Conservation (phyloP, 2,888 invertebrate species). For the Axea sp. region DNA sequence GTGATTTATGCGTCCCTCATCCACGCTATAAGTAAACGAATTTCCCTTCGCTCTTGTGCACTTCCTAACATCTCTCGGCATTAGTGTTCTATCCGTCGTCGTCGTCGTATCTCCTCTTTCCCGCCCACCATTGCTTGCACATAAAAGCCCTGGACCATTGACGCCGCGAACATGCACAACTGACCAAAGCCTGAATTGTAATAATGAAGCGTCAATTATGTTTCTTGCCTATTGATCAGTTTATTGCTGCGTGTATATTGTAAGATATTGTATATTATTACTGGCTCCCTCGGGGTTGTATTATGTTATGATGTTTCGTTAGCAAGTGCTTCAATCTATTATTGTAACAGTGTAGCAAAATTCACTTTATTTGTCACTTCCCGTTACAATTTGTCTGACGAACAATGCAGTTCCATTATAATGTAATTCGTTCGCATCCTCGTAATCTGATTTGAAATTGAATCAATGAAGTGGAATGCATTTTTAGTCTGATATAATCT, state of each 20-base stretch:
- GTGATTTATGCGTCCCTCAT: slow-evolving; percentile 71
- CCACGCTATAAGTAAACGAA: slow-evolving; percentile 67
- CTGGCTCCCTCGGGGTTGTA: slow-evolving; percentile 40
- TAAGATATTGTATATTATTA: slow-evolving; percentile 48
- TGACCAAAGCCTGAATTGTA: slow-evolving; percentile 53
- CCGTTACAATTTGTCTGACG: slow-evolving; percentile 44
- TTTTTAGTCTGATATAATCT: slow-evolving; percentile 19
- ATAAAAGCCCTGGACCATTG: slow-evolving; percentile 31
- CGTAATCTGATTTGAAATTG: slow-evolving; percentile 30
- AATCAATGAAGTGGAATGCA: slow-evolving; percentile 22
- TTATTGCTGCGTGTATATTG: slow-evolving; percentile 43
- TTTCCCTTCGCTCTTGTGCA: slow-evolving; percentile 66
- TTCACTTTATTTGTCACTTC: slow-evolving; percentile 55
- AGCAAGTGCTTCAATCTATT: slow-evolving; percentile 46
- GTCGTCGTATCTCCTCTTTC: slow-evolving; percentile 26
- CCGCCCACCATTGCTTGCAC: slow-evolving; percentile 5
- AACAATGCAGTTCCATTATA: slow-evolving; percentile 36
- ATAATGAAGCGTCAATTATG: slow-evolving; percentile 61
- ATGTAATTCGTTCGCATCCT: slow-evolving; percentile 24
- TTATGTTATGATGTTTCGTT: slow-evolving; percentile 56
- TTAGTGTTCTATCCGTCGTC: slow-evolving; percentile 23
- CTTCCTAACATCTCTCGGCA: slow-evolving; percentile 47
- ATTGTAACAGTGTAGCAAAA: slow-evolving; percentile 18
- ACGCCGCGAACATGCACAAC: slow-evolving; percentile 36
- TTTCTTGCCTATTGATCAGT: slow-evolving; percentile 60